A percentile compares a stretch with the other conserved stretches of the same genome.
Evolutionary conservation across 37 sponge, comb jelly and placozoan genomes (phyloP).

Genomic region (Ephydatia muelleri): DNA sequence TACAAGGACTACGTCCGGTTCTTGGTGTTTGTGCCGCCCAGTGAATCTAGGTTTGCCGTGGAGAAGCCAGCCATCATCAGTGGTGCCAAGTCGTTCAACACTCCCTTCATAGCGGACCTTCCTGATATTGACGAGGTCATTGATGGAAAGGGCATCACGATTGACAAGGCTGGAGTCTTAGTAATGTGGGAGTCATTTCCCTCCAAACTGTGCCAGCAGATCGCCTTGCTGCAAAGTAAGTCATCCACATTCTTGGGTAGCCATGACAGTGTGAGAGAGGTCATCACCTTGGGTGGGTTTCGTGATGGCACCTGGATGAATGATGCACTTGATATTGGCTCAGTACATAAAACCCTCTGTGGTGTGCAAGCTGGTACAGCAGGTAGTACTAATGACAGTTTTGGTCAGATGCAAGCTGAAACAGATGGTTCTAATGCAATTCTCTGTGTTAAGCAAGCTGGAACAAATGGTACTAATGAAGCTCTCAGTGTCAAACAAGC

Average conservation of each 20-base stretch:
- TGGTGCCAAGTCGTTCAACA: slow-evolving; percentile 27
- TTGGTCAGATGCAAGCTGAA: no score
- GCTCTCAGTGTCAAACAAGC: no score
- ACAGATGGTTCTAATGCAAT: no score
- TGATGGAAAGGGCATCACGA: not conserved
- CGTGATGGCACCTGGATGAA: not conserved
- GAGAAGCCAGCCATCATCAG: slow-evolving; percentile 23
- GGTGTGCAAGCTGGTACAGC: no score
- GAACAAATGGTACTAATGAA: no score
- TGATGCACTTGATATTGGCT: no score
- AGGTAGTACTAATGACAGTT: no score
- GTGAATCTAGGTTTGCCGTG: not conserved
- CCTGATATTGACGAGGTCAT: not conserved
- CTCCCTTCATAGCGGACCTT: not conserved
- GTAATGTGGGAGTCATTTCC: slow-evolving; percentile 44
- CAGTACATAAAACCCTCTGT: no score
- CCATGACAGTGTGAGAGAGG: not conserved
- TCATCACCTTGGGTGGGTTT: not conserved
- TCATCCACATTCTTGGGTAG: not conserved
- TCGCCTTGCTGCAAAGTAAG: not conserved
- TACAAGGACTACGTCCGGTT: slow-evolving; percentile 23
- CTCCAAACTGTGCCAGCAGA: not conserved
- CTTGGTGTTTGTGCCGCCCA: not conserved
- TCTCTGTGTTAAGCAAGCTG: no score
- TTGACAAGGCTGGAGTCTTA: slow-evolving; percentile 31